Evolutionary conservation across 2,888 invertebrate genomes (phyloP), one percentile per base, ranked within the genome.

Genomic region (Catocala nupta): DNA sequence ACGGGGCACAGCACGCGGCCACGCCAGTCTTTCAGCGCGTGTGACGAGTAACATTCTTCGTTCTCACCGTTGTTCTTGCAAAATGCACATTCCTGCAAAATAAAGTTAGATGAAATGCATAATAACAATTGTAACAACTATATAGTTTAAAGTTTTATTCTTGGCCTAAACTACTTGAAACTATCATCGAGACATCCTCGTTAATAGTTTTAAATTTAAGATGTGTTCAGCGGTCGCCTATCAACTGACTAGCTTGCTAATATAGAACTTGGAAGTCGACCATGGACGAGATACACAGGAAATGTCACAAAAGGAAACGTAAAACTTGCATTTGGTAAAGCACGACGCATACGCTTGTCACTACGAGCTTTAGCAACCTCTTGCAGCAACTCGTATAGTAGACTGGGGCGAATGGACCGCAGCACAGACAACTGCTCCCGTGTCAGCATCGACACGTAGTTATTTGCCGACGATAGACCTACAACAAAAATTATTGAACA

Each of bases 41-140:
- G 97, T 8, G 95, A 91, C 11, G 95, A 93, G 78, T 96, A 97
- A 71, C 96, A 95, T 53, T 94, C 94, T 16, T 95, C 95, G 42
- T 95, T 94, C 80, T 97, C 96, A 5, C 96, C 96, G 79, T 97
- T 97, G 82, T 96, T 97, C 85, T 96, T 96, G 86, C 97, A 97
- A 85, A 97, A 97, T 8, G 96, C 96, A 84, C 97, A 97, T 76
- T 95, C 95, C 81, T 94, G 78, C 43, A 7, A 5, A 16, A 51
- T 16, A 5, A 43, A 34, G 16, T 9, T 16, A 57, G 44, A 44
- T 25, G 25, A 25, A 25, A 3, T 25, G 25, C 25, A 25, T 25
- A 25, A 25, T 25, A 25, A 16, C 16, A 16, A 2, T 16, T 16
- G 16, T 25, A 25, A 25, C 25, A 25, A 1, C 25, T 25, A n/a